Percentiles rank a stretch among this genome's conserved stretches.
phyloP scores from a whole-genome alignment of 2,888 invertebrate species.

The Pristionchus maxplancki region DNA sequence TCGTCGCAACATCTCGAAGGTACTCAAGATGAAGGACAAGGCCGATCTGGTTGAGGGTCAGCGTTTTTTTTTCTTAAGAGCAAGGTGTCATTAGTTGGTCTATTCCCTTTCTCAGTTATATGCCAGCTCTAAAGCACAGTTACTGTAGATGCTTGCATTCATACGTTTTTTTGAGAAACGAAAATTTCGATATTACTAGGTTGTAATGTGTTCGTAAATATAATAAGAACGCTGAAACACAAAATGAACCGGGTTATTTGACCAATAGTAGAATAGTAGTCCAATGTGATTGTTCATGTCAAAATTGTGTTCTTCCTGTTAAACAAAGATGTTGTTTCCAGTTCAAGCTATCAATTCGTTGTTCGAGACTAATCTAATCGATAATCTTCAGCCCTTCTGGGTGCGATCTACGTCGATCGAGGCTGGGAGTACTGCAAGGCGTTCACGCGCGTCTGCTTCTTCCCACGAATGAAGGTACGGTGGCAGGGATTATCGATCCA shows the following conservation, averaged over 20 bases:
- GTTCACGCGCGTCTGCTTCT: slow-evolving; percentile 94
- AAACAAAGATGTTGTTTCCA: neutral
- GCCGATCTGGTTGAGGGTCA: slow-evolving; percentile 91
- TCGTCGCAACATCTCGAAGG: neutral
- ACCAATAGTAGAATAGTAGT: neutral
- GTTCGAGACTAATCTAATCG: neutral
- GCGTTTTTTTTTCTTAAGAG: neutral
- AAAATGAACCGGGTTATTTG: neutral
- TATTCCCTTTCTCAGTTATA: too few relatives aligned
- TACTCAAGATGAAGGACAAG: slow-evolving; percentile 87
- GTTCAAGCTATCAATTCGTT: neutral
- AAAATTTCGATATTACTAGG: too few relatives aligned
- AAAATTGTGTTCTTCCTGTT: neutral
- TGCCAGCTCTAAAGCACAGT: too few relatives aligned
- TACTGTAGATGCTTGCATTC: too few relatives aligned
- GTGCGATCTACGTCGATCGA: slow-evolving; percentile 95
- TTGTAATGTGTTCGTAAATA: too few relatives aligned
- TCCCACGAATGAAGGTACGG: slow-evolving; percentile 88
- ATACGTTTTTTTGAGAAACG: too few relatives aligned
- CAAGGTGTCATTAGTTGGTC: too few relatives aligned
- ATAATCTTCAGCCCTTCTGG: slow-evolving; percentile 86
- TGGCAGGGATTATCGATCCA: slow-evolving; percentile 5
- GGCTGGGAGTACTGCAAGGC: slow-evolving; percentile 90
- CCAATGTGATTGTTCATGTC: neutral
- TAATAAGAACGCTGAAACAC: too few relatives aligned